These are phyloP conservation scores for Drosophila neocordata DNA, from an alignment of 1,140 invertebrate genomes.

Conservation along the genomic window DNA sequence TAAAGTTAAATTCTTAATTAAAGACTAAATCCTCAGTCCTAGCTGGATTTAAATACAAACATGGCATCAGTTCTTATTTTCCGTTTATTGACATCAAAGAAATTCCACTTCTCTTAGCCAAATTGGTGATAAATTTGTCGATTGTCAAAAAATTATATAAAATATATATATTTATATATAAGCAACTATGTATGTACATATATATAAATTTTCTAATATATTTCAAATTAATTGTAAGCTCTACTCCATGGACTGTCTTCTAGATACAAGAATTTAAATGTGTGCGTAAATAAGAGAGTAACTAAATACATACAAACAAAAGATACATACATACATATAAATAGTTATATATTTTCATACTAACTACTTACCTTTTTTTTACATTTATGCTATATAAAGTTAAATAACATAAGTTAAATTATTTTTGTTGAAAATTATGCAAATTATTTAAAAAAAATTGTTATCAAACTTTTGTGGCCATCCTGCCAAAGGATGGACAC, in stretches of 20 bases:
- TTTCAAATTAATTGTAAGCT: constrained; percentile 56
- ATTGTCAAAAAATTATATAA: too few species aligned
- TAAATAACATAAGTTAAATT: constrained; percentile 25
- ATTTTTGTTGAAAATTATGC: constrained; percentile 51
- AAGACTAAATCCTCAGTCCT: too few species aligned
- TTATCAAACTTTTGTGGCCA: constrained; percentile 56
- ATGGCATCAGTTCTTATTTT: too few species aligned
- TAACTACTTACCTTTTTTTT: constrained; percentile 55
- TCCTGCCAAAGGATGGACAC: not conserved
- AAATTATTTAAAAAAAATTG: constrained; percentile 64
- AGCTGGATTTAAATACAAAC: too few species aligned
- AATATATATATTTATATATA: not conserved
- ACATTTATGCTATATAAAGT: constrained; percentile 27
- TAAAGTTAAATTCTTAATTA: too few species aligned
- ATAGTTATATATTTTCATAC: constrained; percentile 62
- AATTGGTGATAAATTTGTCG: too few species aligned
- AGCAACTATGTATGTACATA: too few species aligned
- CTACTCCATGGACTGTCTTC: constrained; percentile 77
- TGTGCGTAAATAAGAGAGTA: constrained; percentile 26
- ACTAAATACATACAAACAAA: not conserved
- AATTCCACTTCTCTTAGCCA: too few species aligned
- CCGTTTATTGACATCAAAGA: too few species aligned
- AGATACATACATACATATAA: constrained; percentile 12
- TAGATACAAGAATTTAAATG: constrained; percentile 77
- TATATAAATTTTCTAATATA: constrained; percentile 5